phyloP scores from a whole-genome alignment of 1,140 invertebrate species.

The Drosophila punjabiensis region DNA sequence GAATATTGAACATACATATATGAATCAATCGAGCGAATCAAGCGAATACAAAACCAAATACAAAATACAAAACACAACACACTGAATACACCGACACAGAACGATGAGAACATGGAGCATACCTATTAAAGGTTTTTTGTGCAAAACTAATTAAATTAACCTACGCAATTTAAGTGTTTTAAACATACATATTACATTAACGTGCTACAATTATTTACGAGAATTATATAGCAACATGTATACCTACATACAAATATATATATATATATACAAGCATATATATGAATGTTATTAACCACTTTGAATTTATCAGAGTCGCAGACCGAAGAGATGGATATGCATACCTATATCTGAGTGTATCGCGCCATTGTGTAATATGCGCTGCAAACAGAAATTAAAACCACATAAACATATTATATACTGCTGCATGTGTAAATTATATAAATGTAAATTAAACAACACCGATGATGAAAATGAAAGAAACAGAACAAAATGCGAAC shows the following conservation, averaged over 20 bases:
- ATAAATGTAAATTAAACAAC: constrained; percentile 61
- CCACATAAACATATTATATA: constrained; percentile 39
- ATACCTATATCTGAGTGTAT: constrained; percentile 60
- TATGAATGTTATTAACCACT: constrained; percentile 62
- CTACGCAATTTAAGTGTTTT: constrained; percentile 67
- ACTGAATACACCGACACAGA: constrained; percentile 41
- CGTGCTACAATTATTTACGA: constrained; percentile 56
- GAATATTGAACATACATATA: constrained; percentile 20
- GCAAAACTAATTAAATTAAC: constrained; percentile 61
- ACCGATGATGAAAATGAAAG: constrained; percentile 5
- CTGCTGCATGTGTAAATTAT: constrained; percentile 74
- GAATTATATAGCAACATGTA: constrained; percentile 49
- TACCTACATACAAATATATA: constrained; percentile 35
- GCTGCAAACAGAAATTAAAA: constrained; percentile 57
- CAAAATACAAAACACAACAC: constrained; percentile 16
- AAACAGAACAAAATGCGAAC: constrained; percentile 41
- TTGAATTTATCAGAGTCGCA: constrained; percentile 35
- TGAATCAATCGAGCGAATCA: constrained; percentile 16
- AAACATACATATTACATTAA: constrained; percentile 53
- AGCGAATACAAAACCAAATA: constrained; percentile 5
- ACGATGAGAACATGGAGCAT: constrained; percentile 62
- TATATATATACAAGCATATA: constrained; percentile 43
- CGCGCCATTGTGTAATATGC: constrained; percentile 80
- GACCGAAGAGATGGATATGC: constrained; percentile 26
- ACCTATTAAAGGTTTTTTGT: constrained; percentile 83